phyloP scores from a whole-genome alignment of 2,113 vertebrate species.

The Shinisaurus crocodilurus region DNA sequence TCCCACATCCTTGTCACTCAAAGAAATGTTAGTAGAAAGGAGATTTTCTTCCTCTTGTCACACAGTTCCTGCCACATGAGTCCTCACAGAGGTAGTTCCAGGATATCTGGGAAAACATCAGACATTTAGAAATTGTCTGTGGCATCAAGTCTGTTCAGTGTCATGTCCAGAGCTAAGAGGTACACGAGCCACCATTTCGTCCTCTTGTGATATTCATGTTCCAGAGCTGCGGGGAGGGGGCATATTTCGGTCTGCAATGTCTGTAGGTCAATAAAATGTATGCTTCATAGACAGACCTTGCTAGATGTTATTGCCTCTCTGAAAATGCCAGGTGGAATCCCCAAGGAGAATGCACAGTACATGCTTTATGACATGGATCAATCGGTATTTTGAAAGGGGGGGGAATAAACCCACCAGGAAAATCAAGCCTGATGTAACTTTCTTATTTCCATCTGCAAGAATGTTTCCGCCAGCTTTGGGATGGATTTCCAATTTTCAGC shows the following conservation, averaged over 20 bases:
- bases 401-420: neutral
- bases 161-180: neutral
- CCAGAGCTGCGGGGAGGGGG: constrained; percentile 1
- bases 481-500: constrained; percentile 18
- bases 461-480: constrained; percentile 52
- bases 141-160: neutral
- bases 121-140: neutral
- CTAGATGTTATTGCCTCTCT: constrained; percentile 65
- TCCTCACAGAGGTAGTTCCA: neutral
- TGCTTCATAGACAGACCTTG: constrained; percentile 68
- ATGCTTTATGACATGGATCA: constrained; percentile 68
- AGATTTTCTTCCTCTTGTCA: neutral
- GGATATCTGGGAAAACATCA: neutral
- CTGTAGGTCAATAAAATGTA: constrained; percentile 61
- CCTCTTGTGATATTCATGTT: constrained; percentile 38
- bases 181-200: neutral
- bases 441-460: constrained; percentile 44
- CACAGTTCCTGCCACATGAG: neutral
- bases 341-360: constrained; percentile 62
- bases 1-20: neutral
- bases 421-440: constrained; percentile 63
- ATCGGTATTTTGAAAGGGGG: constrained; percentile 60
- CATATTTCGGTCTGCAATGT: constrained; percentile 55
- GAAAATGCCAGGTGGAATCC: constrained; percentile 65
- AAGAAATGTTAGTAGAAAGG: neutral